Conservation (phyloP, 2,113 vertebrate genomes). For the Danionella cerebrum region DNA sequence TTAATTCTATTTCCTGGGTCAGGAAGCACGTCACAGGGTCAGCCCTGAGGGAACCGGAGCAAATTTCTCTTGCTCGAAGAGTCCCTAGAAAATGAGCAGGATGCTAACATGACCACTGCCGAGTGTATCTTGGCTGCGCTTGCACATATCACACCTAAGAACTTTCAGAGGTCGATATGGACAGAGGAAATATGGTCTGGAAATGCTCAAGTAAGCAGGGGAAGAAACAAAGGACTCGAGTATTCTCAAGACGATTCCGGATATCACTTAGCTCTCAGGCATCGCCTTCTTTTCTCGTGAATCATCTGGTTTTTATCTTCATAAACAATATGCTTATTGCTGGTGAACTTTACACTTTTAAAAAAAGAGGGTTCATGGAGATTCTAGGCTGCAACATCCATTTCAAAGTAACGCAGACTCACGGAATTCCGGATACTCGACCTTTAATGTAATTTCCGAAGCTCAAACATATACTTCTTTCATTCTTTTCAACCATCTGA, state of each 20-base stretch:
- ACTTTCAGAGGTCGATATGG: too few species aligned
- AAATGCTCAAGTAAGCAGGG: too few species aligned
- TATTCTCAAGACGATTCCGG: not conserved
- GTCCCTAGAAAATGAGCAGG: not conserved
- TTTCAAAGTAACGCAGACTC: too few species aligned
- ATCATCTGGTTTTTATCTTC: slow-evolving; percentile 63
- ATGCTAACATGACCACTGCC: not conserved
- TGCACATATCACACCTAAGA: not conserved
- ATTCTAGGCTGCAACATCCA: not conserved
- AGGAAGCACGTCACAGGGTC: slow-evolving; percentile 59
- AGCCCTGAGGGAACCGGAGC: slow-evolving; percentile 3
- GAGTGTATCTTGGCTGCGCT: not conserved
- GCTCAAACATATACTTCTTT: too few species aligned
- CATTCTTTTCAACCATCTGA: too few species aligned
- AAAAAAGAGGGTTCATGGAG: not conserved
- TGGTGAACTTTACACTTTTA: not conserved
- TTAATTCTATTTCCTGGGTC: slow-evolving; percentile 74
- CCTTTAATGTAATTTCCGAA: too few species aligned
- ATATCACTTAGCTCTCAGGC: not conserved
- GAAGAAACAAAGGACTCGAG: not conserved
- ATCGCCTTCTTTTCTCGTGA: slow-evolving; percentile 23
- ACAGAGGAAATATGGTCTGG: too few species aligned
- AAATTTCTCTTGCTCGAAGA: not conserved
- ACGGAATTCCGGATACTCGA: too few species aligned
- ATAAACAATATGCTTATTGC: not conserved